phyloP scores from a whole-genome alignment of 2,888 invertebrate genomes.

The Lasioglossum figueresi region DNA sequence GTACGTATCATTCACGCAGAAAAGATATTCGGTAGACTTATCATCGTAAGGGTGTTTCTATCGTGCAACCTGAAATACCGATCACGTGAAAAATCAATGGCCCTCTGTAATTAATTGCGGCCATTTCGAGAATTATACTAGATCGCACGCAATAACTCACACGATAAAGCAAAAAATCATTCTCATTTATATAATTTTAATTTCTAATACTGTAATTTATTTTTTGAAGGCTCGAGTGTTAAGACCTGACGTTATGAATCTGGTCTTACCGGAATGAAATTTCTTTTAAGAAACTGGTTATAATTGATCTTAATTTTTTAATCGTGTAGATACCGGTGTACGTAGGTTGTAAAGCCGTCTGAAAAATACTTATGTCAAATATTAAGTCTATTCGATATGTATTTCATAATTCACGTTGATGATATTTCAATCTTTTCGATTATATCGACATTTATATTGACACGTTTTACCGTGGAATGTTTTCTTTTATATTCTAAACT shows the following conservation, averaged over 20 bases:
- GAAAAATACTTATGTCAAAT: neutral
- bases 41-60: neutral
- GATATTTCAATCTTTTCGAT: neutral
- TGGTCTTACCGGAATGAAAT: neutral
- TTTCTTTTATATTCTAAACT: neutral
- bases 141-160: neutral
- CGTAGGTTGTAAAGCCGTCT: neutral
- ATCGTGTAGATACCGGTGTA: neutral
- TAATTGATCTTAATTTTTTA: neutral
- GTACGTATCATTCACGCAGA: conserved; percentile 79
- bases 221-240: neutral
- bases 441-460: neutral
- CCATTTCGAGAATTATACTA: neutral
- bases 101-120: neutral
- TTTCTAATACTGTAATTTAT: neutral
- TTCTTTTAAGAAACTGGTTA: neutral
- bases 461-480: no score
- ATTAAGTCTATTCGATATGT: neutral
- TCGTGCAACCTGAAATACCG: neutral
- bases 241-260: neutral
- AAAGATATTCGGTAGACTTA: neutral
- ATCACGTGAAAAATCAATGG: neutral
- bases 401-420: neutral
- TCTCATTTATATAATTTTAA: neutral
- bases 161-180: neutral